Percentiles rank a stretch among this genome's conserved stretches.
Conservation (phyloP, 1,140 invertebrate species). For the Solenopsis fugax region DNA sequence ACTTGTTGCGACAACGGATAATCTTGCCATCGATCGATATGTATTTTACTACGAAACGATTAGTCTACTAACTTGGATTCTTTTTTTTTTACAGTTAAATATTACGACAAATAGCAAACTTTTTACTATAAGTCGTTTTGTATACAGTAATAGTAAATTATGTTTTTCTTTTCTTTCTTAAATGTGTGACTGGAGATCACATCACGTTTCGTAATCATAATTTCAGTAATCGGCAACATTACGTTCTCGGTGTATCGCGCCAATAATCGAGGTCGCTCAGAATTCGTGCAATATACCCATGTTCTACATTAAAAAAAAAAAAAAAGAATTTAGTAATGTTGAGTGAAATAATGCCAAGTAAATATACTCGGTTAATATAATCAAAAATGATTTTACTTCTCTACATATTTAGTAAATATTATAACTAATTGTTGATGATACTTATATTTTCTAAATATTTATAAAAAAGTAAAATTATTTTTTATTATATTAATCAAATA, state of each 20-base stretch:
- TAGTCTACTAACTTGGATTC: background rate
- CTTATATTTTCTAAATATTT: too few species aligned
- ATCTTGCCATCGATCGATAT: background rate
- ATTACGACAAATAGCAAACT: background rate
- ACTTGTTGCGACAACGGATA: slow-evolving; percentile 46
- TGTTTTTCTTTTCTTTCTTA: background rate
- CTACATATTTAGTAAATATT: too few species aligned
- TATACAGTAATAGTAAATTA: too few species aligned
- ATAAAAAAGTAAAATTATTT: too few species aligned
- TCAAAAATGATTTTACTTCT: too few species aligned
- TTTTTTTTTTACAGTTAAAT: slow-evolving; percentile 1
- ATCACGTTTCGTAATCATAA: slow-evolving; percentile 4
- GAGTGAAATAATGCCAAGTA: too few species aligned
- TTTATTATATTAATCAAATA: too few species aligned
- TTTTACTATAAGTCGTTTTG: background rate
- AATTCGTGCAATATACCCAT: background rate
- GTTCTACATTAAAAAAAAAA: background rate
- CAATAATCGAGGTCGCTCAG: slow-evolving; percentile 23
- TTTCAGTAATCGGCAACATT: slow-evolving; percentile 2
- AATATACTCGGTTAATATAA: too few species aligned
- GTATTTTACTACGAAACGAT: slow-evolving; percentile 12
- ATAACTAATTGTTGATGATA: too few species aligned
- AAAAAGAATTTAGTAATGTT: too few species aligned
- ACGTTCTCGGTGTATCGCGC: background rate
- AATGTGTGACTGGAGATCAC: background rate